A percentile compares a stretch with the other conserved stretches of the same genome.
Evolutionary conservation across 2,888 invertebrate species (phyloP).

Genomic region (Epirrita christyi): DNA sequence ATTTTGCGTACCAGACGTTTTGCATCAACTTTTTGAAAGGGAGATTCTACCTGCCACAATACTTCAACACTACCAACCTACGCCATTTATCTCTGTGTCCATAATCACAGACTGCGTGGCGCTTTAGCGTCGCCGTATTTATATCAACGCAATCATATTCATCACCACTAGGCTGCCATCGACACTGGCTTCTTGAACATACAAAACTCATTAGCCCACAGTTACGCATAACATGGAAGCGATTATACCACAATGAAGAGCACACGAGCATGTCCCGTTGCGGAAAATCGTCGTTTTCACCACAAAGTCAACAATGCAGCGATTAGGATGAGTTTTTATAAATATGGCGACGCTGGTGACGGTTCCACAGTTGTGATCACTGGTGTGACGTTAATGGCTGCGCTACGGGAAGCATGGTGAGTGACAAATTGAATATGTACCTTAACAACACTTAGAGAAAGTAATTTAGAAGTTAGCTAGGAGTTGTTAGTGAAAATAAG

Average conservation of each 20-base stretch:
- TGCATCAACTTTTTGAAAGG: no score
- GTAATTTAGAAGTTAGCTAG: no score
- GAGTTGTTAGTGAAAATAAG: no score
- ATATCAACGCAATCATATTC: no score
- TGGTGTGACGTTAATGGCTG: slow-evolving; percentile 19
- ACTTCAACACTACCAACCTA: no score
- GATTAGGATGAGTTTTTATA: slow-evolving; percentile 35
- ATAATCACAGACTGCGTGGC: no score
- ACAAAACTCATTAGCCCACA: slow-evolving; percentile 33
- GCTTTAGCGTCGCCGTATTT: no score
- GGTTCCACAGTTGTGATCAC: slow-evolving; percentile 19
- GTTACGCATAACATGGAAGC: slow-evolving; percentile 55
- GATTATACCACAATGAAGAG: slow-evolving; percentile 45
- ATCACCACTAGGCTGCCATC: no score
- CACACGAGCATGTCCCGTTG: slow-evolving; percentile 41
- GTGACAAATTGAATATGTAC: background rate
- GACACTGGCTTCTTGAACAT: background rate
- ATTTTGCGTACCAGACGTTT: no score
- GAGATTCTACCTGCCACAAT: no score
- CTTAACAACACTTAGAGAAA: background rate
- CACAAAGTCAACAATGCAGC: slow-evolving; percentile 32
- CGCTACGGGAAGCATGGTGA: slow-evolving; percentile 27
- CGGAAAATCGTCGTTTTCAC: slow-evolving; percentile 59
- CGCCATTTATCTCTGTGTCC: no score
- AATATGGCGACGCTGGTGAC: slow-evolving; percentile 22